Evolutionary conservation across 1,140 invertebrate species (phyloP).

Genomic region (Drosophila micromelanica): DNA sequence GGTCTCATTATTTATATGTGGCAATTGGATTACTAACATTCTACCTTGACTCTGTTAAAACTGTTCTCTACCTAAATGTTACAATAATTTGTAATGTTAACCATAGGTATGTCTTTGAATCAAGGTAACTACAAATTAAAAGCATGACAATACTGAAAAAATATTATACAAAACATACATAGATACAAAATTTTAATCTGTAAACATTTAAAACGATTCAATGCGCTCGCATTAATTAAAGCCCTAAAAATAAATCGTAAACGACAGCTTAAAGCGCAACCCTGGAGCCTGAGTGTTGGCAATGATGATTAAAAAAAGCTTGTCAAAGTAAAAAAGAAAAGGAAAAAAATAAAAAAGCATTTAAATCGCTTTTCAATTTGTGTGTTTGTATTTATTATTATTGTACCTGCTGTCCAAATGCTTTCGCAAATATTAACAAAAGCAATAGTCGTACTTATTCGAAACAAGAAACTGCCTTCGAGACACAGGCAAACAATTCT

Average conservation of each 20-base stretch:
- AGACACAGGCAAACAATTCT: slow-evolving; percentile 1
- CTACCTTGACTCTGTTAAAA: too few relatives aligned
- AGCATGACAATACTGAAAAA: too few relatives aligned
- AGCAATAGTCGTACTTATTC: neutral
- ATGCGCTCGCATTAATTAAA: slow-evolving; percentile 13
- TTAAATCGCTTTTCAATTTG: neutral
- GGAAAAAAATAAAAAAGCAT: neutral
- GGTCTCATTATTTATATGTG: neutral
- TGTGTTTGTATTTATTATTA: neutral
- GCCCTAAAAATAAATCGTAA: slow-evolving; percentile 31
- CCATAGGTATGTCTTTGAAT: too few relatives aligned
- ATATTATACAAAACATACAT: too few relatives aligned
- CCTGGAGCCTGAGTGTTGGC: slow-evolving; percentile 5
- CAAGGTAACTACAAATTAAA: too few relatives aligned
- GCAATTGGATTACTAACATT: neutral
- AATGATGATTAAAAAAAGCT: slow-evolving; percentile 41
- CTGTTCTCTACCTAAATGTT: too few relatives aligned
- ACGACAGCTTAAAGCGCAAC: slow-evolving; percentile 15
- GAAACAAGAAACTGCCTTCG: neutral
- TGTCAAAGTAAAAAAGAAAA: neutral
- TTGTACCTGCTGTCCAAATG: slow-evolving; percentile 1
- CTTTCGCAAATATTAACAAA: slow-evolving; percentile 3
- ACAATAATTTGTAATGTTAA: too few relatives aligned
- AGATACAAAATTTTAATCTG: neutral
- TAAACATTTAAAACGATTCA: slow-evolving; percentile 10